Conservation (phyloP, 2,888 invertebrate species). For the Phaedon cochleariae region DNA sequence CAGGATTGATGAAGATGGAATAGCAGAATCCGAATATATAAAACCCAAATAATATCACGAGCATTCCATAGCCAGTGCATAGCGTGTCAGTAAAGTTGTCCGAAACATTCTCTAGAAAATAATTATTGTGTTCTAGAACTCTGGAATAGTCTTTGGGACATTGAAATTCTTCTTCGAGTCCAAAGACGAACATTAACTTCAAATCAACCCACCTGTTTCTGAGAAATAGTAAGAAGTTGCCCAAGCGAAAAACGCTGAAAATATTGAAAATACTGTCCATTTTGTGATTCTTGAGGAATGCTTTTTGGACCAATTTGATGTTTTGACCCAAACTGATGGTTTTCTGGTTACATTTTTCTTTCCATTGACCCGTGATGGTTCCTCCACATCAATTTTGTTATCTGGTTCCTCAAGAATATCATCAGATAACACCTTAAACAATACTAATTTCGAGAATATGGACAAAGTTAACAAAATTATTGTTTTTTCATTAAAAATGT, state of each 20-base stretch:
- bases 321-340: not conserved
- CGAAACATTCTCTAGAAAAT: slow-evolving; percentile 30
- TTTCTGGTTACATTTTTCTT: not conserved
- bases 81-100: slow-evolving; percentile 36
- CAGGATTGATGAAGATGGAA: slow-evolving; percentile 37
- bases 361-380: not conserved
- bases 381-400: not conserved
- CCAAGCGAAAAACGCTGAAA: slow-evolving; percentile 51
- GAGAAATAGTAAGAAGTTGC: slow-evolving; percentile 48
- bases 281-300: not conserved
- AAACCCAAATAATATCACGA: slow-evolving; percentile 43
- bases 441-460: not conserved
- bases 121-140: too few species aligned
- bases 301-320: not conserved
- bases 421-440: not conserved
- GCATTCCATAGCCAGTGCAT: slow-evolving; percentile 44
- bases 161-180: too few species aligned
- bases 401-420: not conserved
- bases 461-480: too few species aligned
- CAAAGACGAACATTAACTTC: too few species aligned
- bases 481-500: too few species aligned
- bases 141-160: too few species aligned
- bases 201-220: slow-evolving; percentile 39
- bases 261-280: slow-evolving; percentile 13
- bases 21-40: slow-evolving; percentile 40